These are phyloP conservation scores for Clunio marinus DNA, from an alignment of 2,888 invertebrate genomes.

Conservation along the genomic window DNA sequence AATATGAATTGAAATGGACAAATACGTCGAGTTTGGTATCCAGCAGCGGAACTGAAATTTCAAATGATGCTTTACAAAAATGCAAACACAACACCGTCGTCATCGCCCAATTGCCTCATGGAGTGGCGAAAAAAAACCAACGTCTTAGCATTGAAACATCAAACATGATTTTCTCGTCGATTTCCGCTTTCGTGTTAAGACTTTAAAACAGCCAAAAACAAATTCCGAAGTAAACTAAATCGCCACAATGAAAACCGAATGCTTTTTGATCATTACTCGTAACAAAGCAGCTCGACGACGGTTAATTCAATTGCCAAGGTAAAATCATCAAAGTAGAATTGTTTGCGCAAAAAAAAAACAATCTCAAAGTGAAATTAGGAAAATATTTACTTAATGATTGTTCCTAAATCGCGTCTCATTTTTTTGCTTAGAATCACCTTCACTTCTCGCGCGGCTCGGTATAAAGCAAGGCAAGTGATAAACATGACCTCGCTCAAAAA, in stretches of 20 bases:
- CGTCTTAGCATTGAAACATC: constrained; percentile 36
- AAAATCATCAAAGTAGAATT: too few species aligned
- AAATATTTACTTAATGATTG: too few species aligned
- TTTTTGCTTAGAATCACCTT: too few species aligned
- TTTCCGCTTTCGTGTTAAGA: background rate
- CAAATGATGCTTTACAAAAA: constrained; percentile 16
- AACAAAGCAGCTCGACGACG: too few species aligned
- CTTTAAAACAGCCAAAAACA: background rate
- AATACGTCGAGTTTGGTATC: background rate
- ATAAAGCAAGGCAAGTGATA: too few species aligned
- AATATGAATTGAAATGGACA: background rate
- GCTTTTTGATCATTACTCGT: too few species aligned
- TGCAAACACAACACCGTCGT: constrained; percentile 1
- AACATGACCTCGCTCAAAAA: too few species aligned
- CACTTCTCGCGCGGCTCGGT: too few species aligned
- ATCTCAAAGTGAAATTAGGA: too few species aligned
- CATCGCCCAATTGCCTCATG: background rate
- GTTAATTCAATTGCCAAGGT: too few species aligned
- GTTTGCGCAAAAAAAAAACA: too few species aligned
- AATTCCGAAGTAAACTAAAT: background rate
- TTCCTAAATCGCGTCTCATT: background rate
- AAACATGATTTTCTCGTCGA: background rate
- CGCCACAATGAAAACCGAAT: background rate
- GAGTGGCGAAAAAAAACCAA: background rate
- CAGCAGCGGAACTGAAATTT: constrained; percentile 5